Evolutionary conservation across 1,140 invertebrate genomes (phyloP), one percentile per base, ranked within the genome.

Genomic region (Xylocopa sonorina): DNA sequence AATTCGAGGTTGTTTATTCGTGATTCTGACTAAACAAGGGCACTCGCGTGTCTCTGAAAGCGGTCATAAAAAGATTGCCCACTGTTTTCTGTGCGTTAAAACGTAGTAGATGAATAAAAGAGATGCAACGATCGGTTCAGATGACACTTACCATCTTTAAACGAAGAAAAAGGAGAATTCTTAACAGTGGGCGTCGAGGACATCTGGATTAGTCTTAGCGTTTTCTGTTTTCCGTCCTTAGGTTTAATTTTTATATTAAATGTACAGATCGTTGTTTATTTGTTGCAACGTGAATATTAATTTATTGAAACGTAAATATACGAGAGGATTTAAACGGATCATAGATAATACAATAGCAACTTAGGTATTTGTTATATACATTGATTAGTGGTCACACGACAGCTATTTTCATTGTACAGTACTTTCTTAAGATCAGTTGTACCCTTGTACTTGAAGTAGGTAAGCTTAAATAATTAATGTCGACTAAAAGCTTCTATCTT

Each of bases 211-310:
- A 85, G 75, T 62, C 73, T 87, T 88, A 89, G 72, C 66, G 87
- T 92, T 91, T 92, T 92, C 85, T 81, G 85, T 90, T 92, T 89
- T 92, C 91, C 92, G 91, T 92, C 91, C 91, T 90, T 92, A 92
- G 90, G 69, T 89, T 91, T 92, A 93, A 90, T 92, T 92, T 92
- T 91, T 83, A 86, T 82, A 87, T 84, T 79, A 84, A 77, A 78
- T 87, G 82, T 87, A 87, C 81, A 86, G 69, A 88, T 85, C 85
- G 82, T 86, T 87, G 79, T 88, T 82, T 84, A 86, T 88, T 84
- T 80, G 78, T 84, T 84, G 71, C 81, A 84, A 86, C 82, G 77
- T 86, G 55, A 82, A 85, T 78, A 88, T 83, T 85, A 85, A 82
- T 86, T 86, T 87, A 88, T 87, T 82, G 68, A 46, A 82, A 79